Percentiles rank a stretch among this genome's conserved stretches.
Conservation (phyloP, 2,797 vertebrate genomes). For the Platyrinchus mystaceus region DNA sequence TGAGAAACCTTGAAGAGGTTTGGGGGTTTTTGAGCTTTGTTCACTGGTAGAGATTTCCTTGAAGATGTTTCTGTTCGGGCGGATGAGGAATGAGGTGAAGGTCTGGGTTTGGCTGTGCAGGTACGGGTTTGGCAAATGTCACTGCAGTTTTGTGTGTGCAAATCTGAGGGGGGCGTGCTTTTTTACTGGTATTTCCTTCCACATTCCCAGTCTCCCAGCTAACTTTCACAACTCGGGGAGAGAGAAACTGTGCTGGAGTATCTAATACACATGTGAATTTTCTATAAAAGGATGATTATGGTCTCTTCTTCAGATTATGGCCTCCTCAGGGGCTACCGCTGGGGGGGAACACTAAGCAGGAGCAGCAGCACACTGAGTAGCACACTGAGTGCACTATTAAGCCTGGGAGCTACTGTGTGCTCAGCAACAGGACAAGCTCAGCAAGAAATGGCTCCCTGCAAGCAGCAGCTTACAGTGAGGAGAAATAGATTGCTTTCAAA, state of each 20-base stretch:
- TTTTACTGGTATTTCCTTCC: neutral
- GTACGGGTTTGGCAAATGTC: no score
- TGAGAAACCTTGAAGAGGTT: neutral
- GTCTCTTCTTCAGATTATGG: neutral
- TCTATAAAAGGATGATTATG: neutral
- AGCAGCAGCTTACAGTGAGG: neutral
- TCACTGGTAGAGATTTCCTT: neutral
- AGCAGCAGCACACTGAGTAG: neutral
- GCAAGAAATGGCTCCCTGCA: neutral
- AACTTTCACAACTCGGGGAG: neutral
- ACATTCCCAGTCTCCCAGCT: neutral
- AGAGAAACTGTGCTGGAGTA: neutral
- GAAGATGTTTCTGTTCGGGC: neutral
- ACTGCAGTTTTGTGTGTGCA: neutral
- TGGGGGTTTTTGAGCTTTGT: neutral
- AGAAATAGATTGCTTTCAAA: neutral
- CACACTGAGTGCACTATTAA: neutral
- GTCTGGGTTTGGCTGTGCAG: neutral
- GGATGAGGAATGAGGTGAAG: neutral
- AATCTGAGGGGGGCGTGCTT: neutral
- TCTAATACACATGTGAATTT: neutral
- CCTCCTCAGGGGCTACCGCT: neutral
- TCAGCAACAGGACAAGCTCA: neutral
- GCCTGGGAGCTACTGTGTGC: neutral
- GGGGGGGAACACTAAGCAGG: neutral